phyloP scores from a whole-genome alignment of 2,113 vertebrate species.

The Puma concolor region DNA sequence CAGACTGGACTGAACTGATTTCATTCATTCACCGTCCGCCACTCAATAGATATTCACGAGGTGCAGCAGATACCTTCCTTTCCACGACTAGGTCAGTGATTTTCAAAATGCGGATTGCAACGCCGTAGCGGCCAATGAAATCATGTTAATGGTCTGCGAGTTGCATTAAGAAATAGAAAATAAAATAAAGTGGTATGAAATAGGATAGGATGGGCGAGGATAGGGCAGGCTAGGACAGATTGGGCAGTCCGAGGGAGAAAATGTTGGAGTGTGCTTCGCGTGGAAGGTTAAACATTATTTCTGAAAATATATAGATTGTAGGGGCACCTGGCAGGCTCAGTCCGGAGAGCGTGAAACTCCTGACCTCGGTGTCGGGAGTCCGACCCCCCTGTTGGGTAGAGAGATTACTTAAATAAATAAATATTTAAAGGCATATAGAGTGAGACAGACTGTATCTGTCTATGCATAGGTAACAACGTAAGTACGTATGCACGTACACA shows the following conservation, averaged over 20 bases:
- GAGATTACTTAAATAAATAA: too few relatives aligned
- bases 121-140: background rate
- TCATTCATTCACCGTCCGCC: background rate
- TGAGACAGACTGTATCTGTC: background rate
- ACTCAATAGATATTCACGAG: background rate
- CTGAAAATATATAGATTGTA: background rate
- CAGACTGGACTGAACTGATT: background rate
- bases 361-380: too few relatives aligned
- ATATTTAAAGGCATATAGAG: too few relatives aligned
- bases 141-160: background rate
- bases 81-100: background rate
- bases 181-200: background rate
- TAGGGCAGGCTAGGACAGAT: too few relatives aligned
- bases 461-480: background rate
- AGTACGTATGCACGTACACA: too few relatives aligned
- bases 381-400: too few relatives aligned
- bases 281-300: background rate
- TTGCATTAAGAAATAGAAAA: background rate
- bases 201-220: too few relatives aligned
- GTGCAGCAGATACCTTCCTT: background rate
- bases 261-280: background rate
- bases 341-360: too few relatives aligned
- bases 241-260: background rate
- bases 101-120: background rate
- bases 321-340: too few relatives aligned